A percentile compares a stretch with the other conserved stretches of the same genome.
These are phyloP conservation scores for Torymus tubicola DNA, from an alignment of 2,888 invertebrate species.

Conservation along the genomic window DNA sequence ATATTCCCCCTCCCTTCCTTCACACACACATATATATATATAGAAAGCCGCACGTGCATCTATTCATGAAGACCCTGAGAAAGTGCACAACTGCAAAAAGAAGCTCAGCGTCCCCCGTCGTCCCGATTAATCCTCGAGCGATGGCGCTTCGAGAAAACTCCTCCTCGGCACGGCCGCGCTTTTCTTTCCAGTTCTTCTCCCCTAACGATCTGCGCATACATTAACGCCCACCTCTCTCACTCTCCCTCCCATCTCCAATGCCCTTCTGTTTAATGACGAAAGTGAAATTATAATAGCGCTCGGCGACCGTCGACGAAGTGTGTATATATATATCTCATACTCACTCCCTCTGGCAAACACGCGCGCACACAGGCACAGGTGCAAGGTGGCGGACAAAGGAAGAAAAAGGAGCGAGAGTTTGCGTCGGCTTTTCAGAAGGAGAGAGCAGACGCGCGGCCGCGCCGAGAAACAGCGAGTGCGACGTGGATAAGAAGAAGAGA, in stretches of 20 bases:
- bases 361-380: background rate
- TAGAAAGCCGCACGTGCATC: background rate
- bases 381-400: constrained; percentile 17
- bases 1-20: too few relatives aligned
- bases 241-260: background rate
- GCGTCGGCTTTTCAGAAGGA: constrained; percentile 5
- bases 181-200: constrained; percentile 42
- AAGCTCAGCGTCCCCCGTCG: constrained; percentile 12
- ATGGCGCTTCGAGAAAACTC: too few relatives aligned
- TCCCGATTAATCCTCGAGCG: constrained; percentile 41
- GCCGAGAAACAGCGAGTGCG: constrained; percentile 42
- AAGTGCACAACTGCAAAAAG: constrained; percentile 32
- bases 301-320: constrained; percentile 48
- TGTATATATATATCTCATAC: background rate
- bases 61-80: constrained; percentile 23
- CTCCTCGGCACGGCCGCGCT: constrained; percentile 1
- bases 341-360: background rate
- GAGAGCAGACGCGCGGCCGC: constrained; percentile 46
- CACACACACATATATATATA: too few relatives aligned
- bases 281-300: constrained; percentile 35
- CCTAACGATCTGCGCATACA: constrained; percentile 38
- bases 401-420: constrained; percentile 27
- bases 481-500: too few relatives aligned
- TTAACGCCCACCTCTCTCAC: background rate
- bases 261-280: constrained; percentile 34